Evolutionary conservation across 2,113 vertebrate genomes (phyloP), one percentile per base, ranked within the genome.

Genomic region (Boleophthalmus pectinirostris): DNA sequence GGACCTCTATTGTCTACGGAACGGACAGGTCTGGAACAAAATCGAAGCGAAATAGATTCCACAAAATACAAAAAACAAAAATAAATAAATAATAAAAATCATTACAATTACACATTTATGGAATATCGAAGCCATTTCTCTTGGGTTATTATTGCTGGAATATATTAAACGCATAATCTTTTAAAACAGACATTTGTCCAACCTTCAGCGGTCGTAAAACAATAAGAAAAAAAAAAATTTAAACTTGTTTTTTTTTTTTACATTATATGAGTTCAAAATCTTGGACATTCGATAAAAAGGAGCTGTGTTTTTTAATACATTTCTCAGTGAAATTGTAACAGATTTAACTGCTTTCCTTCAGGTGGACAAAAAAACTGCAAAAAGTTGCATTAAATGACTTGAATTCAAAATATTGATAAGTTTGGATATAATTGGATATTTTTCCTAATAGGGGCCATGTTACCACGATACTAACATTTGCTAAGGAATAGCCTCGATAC

Each of bases 121-220:
- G 79, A 90, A 90, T 87, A 86, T 73, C 86, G 88, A 86, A 86
- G 89, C 85, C 82, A 85, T 90, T 88, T 90, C 82, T 90, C 73
- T 90, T 85, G 87, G 84, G 87, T 89, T 74, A 85, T 92, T 92
- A 91, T 91, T 92, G 91, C 90, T 92, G 90, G 88, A 87, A 89
- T 91, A 90, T 90, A 89, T 92, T 90, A 92, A 87, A 90, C 83
- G 87, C 73, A 75, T 86, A 71, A 87, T 84, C 85, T 82, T 82
- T 87, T 72, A 60, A 82, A 84, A 88, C 79, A 78, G 74, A 88
- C 77, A 53, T 84, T 82, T 79, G 72, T 78, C 84, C 80, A 79
- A 84, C 83, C 84, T 70, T 81, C 72, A 49, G 73, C 5, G 74
- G 81, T 65, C 64, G 67, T 66, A 68, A 82, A 85, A 84, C 73